Evolutionary conservation across 2,888 invertebrate genomes (phyloP).

Genomic region (Agapetus fuscipes): DNA sequence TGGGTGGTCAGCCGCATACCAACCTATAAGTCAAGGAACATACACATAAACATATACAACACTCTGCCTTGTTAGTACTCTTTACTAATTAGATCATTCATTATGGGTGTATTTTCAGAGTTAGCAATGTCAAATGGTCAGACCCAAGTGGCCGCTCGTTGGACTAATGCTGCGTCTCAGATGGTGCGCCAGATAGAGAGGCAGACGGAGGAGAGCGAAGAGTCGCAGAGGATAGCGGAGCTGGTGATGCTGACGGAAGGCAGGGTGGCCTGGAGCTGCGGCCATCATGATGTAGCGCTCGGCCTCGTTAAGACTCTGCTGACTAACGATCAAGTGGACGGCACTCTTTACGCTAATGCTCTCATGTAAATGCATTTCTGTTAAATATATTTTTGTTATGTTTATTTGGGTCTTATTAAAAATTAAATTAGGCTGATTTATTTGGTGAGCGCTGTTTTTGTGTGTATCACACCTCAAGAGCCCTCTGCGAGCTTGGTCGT

Average conservation of each 20-base stretch:
- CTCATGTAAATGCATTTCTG: constrained; percentile 31
- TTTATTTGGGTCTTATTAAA: too few relatives aligned
- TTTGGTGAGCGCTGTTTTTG: too few relatives aligned
- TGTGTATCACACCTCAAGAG: too few relatives aligned
- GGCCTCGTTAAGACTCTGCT: constrained; percentile 35
- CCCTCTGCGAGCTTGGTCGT: too few relatives aligned
- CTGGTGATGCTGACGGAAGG: constrained; percentile 33
- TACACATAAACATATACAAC: too few relatives aligned
- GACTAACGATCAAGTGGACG: constrained; percentile 27
- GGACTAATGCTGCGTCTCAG: constrained; percentile 36
- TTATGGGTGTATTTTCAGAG: constrained; percentile 36
- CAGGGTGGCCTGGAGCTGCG: constrained; percentile 40
- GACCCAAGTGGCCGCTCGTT: constrained; percentile 44
- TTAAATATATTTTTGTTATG: constrained; percentile 3
- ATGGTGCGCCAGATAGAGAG: background rate
- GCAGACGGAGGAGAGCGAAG: background rate
- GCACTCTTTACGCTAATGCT: constrained; percentile 31
- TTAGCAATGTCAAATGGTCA: constrained; percentile 43
- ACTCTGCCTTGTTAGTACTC: too few relatives aligned
- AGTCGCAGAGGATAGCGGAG: background rate
- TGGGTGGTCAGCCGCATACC: too few relatives aligned
- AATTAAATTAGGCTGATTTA: too few relatives aligned
- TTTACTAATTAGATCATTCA: too few relatives aligned
- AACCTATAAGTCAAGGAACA: too few relatives aligned
- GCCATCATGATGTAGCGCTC: constrained; percentile 39